These are phyloP conservation scores for Chaetura pelagica DNA, from an alignment of 2,113 vertebrate genomes.

Conservation along the genomic window DNA sequence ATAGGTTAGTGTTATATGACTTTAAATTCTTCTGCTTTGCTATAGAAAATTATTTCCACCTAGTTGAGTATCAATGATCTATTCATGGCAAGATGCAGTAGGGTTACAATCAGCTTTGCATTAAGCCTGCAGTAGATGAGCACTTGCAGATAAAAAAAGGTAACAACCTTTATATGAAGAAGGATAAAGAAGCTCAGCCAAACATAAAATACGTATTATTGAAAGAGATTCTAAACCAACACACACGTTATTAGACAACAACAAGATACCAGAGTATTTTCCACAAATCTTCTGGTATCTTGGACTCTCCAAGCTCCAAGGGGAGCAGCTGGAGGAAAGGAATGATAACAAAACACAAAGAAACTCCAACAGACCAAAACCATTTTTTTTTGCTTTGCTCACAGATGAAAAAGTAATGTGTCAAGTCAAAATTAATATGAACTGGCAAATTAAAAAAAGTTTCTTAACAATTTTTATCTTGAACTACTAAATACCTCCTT, in stretches of 20 bases:
- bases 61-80: constrained; percentile 90
- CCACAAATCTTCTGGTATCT: constrained; percentile 45
- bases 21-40: constrained; percentile 85
- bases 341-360: constrained; percentile 58
- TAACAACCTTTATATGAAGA: constrained; percentile 72
- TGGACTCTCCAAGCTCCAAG: constrained; percentile 41
- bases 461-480: background rate
- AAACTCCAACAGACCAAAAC: constrained; percentile 11
- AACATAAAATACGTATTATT: constrained; percentile 18
- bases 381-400: background rate
- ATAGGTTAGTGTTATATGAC: constrained; percentile 80
- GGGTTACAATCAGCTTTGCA: constrained; percentile 79
- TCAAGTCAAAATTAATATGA: background rate
- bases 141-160: constrained; percentile 69
- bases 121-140: constrained; percentile 77
- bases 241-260: constrained; percentile 8
- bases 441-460: background rate
- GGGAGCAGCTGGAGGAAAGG: constrained; percentile 64
- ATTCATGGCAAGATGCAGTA: constrained; percentile 84
- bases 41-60: constrained; percentile 93
- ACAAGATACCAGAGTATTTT: constrained; percentile 51
- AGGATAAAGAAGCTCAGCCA: constrained; percentile 48
- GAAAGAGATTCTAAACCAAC: constrained; percentile 40
- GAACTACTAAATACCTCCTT: background rate
- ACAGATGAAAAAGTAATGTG: constrained; percentile 3